Evolutionary conservation across 2,797 vertebrate genomes (phyloP), one percentile per base, ranked within the genome.

Genomic region (Lagodon rhomboides): DNA sequence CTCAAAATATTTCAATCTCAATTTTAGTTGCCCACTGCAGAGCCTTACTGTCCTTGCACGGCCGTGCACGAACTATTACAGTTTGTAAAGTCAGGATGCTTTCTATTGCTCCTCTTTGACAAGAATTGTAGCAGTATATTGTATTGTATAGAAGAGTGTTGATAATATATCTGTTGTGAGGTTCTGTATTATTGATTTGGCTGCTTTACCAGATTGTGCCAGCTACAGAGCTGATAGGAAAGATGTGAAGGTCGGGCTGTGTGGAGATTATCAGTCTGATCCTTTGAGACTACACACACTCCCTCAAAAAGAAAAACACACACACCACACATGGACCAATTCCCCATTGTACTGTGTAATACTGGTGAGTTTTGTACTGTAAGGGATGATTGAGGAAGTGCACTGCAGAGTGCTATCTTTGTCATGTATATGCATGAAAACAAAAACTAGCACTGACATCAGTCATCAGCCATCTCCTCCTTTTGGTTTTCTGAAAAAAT

Each of bases 241-340:
- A 51, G 13, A 38, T 8, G 12, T 51, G 47, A 64, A 27, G 15
- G 50, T 73, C 64, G 17, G 44, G 27, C 55, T 71, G 55, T 63
- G 15, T 70, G 34, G 59, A 72, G 55, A 69, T 54, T 56, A 59
- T 70, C 22, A 67, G 55, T 64, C 3, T 49, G 56, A 17, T 64
- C 15, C 3, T 30, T 20, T 66, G 10, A 61, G 22, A 67, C 12
- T 34, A 7, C 30, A 34, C 6, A 18, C 3, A 4, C 41, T n/a
- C 23, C 4, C 50, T 23, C 54, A 30, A 7, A 53, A 17, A 53
- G 41, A 17, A 27, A 6, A 54, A 17, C 27, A 30, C 66, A 56
- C 22, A 44, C 20, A 4, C 30, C 30, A 12, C 12, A 18, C n/a
- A 22, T 20, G 27, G 18, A 56, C 4, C 17, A 7, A 49, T 54